Conservation (phyloP, 2,888 invertebrate genomes). For the Elegia similella region DNA sequence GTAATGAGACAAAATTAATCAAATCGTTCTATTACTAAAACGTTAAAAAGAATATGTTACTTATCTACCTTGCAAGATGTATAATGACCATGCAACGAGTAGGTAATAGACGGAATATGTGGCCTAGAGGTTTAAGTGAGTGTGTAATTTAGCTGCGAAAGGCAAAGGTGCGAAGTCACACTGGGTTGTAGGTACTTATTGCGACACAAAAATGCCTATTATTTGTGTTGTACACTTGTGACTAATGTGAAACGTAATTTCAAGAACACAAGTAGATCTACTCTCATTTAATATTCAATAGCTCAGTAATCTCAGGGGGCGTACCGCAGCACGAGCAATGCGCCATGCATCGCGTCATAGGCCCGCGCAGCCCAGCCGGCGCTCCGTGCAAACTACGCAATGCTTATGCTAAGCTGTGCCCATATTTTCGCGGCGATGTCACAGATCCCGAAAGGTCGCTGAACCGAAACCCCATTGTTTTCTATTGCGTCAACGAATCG, state of each 20-base stretch:
- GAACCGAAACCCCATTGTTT: slow-evolving; percentile 77
- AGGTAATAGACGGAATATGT: too few relatives aligned
- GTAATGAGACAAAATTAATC: not conserved
- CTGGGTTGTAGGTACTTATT: not conserved
- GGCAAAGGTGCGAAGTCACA: too few relatives aligned
- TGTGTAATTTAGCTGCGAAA: too few relatives aligned
- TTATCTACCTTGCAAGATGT: not conserved
- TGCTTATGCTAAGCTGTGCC: slow-evolving; percentile 52
- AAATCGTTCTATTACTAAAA: not conserved
- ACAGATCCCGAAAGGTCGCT: slow-evolving; percentile 75
- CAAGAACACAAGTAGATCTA: slow-evolving; percentile 59
- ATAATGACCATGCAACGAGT: not conserved
- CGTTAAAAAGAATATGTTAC: not conserved
- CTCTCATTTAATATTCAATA: slow-evolving; percentile 71
- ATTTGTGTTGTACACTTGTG: slow-evolving; percentile 27
- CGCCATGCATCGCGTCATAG: slow-evolving; percentile 64
- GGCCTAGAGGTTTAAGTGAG: too few relatives aligned
- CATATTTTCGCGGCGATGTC: slow-evolving; percentile 76
- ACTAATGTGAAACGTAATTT: slow-evolving; percentile 58
- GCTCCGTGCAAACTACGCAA: slow-evolving; percentile 41
- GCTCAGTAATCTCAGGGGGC: slow-evolving; percentile 67
- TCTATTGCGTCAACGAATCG: slow-evolving; percentile 74
- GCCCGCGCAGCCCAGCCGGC: slow-evolving; percentile 18
- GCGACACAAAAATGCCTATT: not conserved
- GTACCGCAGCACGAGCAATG: slow-evolving; percentile 63